Conservation (phyloP, 2,888 invertebrate genomes). For the Notodonta ziczac region DNA sequence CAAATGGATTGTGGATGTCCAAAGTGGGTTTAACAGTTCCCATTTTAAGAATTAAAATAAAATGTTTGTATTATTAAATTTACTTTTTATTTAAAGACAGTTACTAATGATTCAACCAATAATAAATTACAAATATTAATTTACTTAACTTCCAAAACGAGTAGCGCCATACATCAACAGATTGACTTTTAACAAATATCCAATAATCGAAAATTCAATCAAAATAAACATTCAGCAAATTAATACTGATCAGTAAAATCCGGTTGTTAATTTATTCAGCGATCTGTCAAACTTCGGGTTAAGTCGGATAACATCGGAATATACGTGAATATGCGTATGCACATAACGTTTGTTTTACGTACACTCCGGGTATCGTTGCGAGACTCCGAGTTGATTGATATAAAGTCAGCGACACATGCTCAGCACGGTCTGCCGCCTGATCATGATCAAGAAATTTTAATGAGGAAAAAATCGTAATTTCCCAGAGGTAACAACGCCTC, state of each 20-base stretch:
- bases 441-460: no score
- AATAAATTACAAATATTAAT: conserved; percentile 2
- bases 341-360: no score
- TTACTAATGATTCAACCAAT: neutral
- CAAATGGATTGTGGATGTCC: no score
- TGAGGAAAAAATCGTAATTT: no score
- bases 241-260: conserved; percentile 26
- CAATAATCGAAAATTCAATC: conserved; percentile 35
- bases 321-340: neutral
- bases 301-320: conserved; percentile 18
- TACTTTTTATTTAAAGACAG: neutral
- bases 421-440: no score
- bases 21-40: no score
- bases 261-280: conserved; percentile 33
- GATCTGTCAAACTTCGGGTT: conserved; percentile 28
- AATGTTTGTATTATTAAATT: neutral
- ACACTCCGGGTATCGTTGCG: no score
- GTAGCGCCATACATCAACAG: conserved; percentile 20
- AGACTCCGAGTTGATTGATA: no score
- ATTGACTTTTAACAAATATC: conserved; percentile 22
- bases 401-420: no score
- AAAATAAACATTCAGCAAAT: conserved; percentile 35
- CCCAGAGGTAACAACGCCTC: no score
- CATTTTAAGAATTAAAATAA: no score
- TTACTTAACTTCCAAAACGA: neutral